A percentile compares a stretch with the other conserved stretches of the same genome.
These are phyloP conservation scores for Stegostoma tigrinum DNA, from an alignment of 2,113 vertebrate species.

Conservation along the genomic window DNA sequence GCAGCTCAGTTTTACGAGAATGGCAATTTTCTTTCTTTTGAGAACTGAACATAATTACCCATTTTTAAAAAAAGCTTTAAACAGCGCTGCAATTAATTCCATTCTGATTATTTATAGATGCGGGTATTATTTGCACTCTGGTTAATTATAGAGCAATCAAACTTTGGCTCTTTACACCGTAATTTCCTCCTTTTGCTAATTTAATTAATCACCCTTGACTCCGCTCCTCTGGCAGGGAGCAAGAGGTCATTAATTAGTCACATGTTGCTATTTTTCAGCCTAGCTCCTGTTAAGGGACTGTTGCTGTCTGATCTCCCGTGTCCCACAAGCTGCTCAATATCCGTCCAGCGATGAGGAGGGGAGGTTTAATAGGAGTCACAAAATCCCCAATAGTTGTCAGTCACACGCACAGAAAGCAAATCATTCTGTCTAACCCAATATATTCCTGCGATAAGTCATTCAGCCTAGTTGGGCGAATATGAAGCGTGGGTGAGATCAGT, in stretches of 20 bases:
- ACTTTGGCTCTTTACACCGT: slow-evolving; percentile 75
- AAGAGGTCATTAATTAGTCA: slow-evolving; percentile 77
- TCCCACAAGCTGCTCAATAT: slow-evolving; percentile 42
- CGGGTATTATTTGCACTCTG: slow-evolving; percentile 29
- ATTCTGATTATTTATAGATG: slow-evolving; percentile 22
- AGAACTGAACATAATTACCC: not conserved
- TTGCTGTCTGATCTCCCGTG: slow-evolving; percentile 58
- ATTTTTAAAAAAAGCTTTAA: not conserved
- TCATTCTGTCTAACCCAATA: slow-evolving; percentile 40
- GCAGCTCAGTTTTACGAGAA: not conserved
- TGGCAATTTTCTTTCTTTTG: not conserved
- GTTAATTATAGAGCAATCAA: slow-evolving; percentile 70
- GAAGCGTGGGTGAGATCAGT: slow-evolving; percentile 40
- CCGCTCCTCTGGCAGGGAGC: slow-evolving; percentile 73
- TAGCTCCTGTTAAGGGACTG: slow-evolving; percentile 56
- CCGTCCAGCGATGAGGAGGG: slow-evolving; percentile 43
- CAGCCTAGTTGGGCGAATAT: slow-evolving; percentile 37
- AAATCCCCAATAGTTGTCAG: slow-evolving; percentile 37
- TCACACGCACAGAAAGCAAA: slow-evolving; percentile 38
- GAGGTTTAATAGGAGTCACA: slow-evolving; percentile 37
- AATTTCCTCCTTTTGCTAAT: slow-evolving; percentile 81
- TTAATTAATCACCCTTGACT: slow-evolving; percentile 82
- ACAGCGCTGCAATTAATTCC: slow-evolving; percentile 18
- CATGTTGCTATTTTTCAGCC: slow-evolving; percentile 52
- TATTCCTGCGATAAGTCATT: slow-evolving; percentile 22